Conservation (phyloP, 2,113 vertebrate genomes). For the Upupa epops region DNA sequence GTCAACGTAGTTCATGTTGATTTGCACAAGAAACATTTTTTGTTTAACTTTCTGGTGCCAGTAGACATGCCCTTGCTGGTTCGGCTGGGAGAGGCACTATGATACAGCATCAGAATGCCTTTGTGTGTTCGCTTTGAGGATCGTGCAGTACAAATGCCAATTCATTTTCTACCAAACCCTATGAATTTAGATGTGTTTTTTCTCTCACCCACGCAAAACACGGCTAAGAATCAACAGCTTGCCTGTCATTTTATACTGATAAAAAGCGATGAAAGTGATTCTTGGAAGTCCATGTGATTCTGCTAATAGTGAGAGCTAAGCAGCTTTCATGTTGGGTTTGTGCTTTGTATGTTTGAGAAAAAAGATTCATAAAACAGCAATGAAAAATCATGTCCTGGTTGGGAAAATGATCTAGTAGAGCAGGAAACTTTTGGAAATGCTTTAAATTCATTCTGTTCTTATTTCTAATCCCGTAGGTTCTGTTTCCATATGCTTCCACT, state of each 20-base stretch:
- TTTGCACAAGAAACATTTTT: conserved; percentile 31
- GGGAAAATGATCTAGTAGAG: not conserved
- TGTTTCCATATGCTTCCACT: conserved; percentile 9
- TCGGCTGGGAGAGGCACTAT: conserved; percentile 43
- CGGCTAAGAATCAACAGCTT: conserved; percentile 26
- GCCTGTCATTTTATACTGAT: conserved; percentile 22
- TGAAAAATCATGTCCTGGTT: not conserved
- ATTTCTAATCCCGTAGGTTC: conserved; percentile 1
- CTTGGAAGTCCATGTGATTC: conserved; percentile 50
- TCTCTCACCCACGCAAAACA: conserved; percentile 34
- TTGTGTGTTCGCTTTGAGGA: conserved; percentile 15
- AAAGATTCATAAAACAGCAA: not conserved
- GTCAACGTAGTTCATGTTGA: conserved; percentile 4
- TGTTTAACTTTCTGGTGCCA: conserved; percentile 4
- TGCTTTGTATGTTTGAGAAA: not conserved
- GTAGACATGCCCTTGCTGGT: conserved; percentile 58
- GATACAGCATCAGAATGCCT: conserved; percentile 9
- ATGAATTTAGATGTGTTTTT: conserved; percentile 35
- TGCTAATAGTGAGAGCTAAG: conserved; percentile 33
- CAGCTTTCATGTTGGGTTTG: not conserved
- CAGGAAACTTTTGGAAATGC: not conserved
- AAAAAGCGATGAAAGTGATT: conserved; percentile 31
- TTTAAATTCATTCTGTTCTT: not conserved
- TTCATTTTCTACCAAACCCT: conserved; percentile 5
- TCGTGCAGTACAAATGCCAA: not conserved